Percentiles rank a stretch among this genome's conserved stretches.
These are phyloP conservation scores for Zalophus californianus DNA, from an alignment of 2,797 vertebrate species.

Conservation along the genomic window DNA sequence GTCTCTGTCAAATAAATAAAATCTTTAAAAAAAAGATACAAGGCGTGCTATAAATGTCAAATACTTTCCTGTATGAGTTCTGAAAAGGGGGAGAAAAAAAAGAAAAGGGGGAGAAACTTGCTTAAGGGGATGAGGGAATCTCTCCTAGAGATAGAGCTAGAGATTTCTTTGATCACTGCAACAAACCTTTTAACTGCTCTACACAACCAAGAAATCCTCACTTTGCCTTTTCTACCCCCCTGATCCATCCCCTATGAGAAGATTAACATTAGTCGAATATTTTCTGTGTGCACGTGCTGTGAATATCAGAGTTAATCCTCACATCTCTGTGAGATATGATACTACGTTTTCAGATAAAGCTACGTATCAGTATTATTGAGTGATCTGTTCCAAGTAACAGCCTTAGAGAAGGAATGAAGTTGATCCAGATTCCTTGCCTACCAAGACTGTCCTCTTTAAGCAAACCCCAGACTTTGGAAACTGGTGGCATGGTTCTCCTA, in stretches of 20 bases:
- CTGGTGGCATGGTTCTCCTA: not conserved
- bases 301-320: not conserved
- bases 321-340: not conserved
- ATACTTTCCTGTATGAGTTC: not conserved
- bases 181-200: not conserved
- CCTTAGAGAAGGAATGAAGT: not conserved
- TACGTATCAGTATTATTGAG: not conserved
- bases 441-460: not conserved
- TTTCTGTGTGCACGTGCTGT: not conserved
- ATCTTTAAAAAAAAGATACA: not conserved
- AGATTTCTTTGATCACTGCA: not conserved
- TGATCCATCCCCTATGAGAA: not conserved
- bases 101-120: slow-evolving; percentile 1
- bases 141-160: not conserved
- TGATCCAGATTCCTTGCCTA: slow-evolving; percentile 51
- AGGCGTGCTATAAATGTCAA: not conserved
- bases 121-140: not conserved
- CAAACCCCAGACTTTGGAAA: not conserved
- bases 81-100: not conserved
- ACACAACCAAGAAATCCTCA: slow-evolving; percentile 5
- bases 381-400: slow-evolving; percentile 11
- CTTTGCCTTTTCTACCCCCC: not conserved
- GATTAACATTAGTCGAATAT: not conserved
- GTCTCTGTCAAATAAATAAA: too few species aligned
- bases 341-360: not conserved